Evolutionary conservation across 1,140 invertebrate species (phyloP).

Genomic region (Fopius arisanus): DNA sequence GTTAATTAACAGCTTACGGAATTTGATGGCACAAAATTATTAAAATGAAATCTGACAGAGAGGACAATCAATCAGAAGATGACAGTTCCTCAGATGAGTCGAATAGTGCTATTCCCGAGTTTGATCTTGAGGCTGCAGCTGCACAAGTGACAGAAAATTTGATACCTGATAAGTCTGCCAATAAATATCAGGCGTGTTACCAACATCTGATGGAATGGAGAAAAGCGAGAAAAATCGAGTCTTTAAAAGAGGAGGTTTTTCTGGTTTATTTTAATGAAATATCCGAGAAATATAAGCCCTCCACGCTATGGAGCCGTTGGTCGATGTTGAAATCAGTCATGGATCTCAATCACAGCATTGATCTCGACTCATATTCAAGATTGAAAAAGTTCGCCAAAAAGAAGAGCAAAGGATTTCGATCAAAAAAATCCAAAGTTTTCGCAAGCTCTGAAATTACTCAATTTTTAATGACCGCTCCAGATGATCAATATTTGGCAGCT

Average conservation of each 20-base stretch:
- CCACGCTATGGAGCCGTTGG: conserved; percentile 26
- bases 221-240: neutral
- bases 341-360: conserved; percentile 14
- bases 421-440: conserved; percentile 31
- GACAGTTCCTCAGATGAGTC: neutral
- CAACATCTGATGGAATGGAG: neutral
- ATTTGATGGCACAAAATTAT: too few relatives aligned
- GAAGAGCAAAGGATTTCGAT: conserved; percentile 27
- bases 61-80: neutral
- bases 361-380: conserved; percentile 21
- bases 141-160: neutral
- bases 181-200: conserved; percentile 11
- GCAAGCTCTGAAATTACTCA: conserved; percentile 13
- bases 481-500: conserved; percentile 22
- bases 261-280: neutral
- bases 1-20: too few relatives aligned
- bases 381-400: conserved; percentile 27
- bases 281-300: neutral
- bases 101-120: neutral
- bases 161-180: neutral
- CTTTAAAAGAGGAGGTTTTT: neutral
- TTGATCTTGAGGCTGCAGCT: neutral
- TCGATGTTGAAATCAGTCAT: conserved; percentile 23
- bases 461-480: conserved; percentile 21
- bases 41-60: too few relatives aligned